Percentiles rank a stretch among this genome's conserved stretches.
These are phyloP conservation scores for Epinotia bilunana DNA, from an alignment of 2,888 invertebrate genomes.

Conservation along the genomic window DNA sequence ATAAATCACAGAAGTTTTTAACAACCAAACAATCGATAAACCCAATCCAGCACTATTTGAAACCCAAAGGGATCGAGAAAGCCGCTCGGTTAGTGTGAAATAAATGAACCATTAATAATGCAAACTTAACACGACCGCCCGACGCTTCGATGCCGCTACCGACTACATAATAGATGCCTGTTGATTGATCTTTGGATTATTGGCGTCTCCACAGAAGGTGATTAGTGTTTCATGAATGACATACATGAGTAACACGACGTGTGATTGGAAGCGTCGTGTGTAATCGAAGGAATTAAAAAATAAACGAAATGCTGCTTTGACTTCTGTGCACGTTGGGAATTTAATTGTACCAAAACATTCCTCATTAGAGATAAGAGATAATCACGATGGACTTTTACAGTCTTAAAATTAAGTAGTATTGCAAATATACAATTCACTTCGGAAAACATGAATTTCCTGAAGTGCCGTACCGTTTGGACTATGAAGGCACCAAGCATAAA, in stretches of 20 bases:
- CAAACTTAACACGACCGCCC: constrained; percentile 73
- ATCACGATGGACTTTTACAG: too few species aligned
- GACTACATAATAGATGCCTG: constrained; percentile 38
- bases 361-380: too few species aligned
- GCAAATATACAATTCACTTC: background rate
- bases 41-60: constrained; percentile 58
- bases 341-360: too few species aligned
- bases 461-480: background rate
- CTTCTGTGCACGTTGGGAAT: too few species aligned
- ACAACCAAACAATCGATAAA: constrained; percentile 37
- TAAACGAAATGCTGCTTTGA: background rate
- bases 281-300: background rate
- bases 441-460: background rate
- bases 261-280: background rate
- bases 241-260: constrained; percentile 7
- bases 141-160: constrained; percentile 47
- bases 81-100: constrained; percentile 82
- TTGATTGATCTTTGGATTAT: constrained; percentile 43
- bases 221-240: constrained; percentile 12
- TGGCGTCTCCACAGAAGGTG: constrained; percentile 26
- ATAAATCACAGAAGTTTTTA: too few species aligned
- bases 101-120: constrained; percentile 85
- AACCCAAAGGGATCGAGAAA: constrained; percentile 77
- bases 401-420: too few species aligned
- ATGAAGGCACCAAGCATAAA: background rate